Conservation (phyloP, 2,797 vertebrate genomes). For the Smutsia temminckii region DNA sequence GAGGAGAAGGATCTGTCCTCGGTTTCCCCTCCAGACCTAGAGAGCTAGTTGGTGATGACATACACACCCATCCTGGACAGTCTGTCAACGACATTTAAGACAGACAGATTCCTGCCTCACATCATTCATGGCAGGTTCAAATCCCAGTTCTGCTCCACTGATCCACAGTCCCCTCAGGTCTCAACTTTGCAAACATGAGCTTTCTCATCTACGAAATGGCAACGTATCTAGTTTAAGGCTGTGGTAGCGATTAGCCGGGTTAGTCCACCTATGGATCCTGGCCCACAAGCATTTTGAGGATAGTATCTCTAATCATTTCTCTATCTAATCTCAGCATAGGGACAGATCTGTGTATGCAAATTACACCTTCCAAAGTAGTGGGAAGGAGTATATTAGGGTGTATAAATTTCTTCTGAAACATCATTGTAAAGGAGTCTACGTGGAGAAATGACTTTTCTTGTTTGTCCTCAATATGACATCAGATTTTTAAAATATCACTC, state of each 20-base stretch:
- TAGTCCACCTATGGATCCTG: not conserved
- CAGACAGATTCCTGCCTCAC: not conserved
- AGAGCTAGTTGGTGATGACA: not conserved
- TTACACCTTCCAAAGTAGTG: not conserved
- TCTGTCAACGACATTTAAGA: not conserved
- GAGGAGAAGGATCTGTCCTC: not conserved
- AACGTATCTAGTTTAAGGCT: not conserved
- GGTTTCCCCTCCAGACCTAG: not conserved
- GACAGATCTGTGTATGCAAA: not conserved
- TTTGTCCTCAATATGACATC: conserved; percentile 37
- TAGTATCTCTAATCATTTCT: not conserved
- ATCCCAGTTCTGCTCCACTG: not conserved
- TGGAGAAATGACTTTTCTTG: not conserved
- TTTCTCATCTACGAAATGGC: not conserved
- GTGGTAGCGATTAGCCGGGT: not conserved
- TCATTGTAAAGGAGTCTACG: not conserved
- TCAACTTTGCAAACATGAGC: not conserved
- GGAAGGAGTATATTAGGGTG: not conserved
- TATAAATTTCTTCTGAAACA: not conserved
- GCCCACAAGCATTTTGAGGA: not conserved
- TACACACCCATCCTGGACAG: not conserved
- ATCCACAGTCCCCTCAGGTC: not conserved
- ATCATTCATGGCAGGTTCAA: not conserved
- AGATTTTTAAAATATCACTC: not conserved
- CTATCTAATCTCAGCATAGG: not conserved